Percentiles rank a stretch among this genome's conserved stretches.
These are phyloP conservation scores for Scomber japonicus DNA, from an alignment of 2,113 vertebrate species.

Conservation along the genomic window DNA sequence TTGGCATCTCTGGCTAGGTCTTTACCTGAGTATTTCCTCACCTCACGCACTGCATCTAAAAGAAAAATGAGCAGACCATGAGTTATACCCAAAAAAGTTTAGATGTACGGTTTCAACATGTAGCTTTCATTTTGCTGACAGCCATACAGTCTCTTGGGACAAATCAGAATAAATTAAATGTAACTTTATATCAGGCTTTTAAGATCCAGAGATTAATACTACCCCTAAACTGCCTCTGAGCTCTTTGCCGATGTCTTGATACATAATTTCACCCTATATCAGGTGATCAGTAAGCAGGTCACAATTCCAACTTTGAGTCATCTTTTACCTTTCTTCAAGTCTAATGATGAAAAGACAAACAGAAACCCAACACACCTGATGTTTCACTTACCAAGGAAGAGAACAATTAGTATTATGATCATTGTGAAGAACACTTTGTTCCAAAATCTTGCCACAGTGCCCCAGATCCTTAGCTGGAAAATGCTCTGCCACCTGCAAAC, in stretches of 20 bases:
- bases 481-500: conserved; percentile 92
- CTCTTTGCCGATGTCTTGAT: neutral
- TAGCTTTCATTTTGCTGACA: neutral
- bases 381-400: conserved; percentile 91
- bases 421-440: conserved; percentile 96
- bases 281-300: neutral
- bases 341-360: neutral
- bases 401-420: conserved; percentile 92
- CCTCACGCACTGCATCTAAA: conserved; percentile 93
- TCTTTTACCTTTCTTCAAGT: neutral
- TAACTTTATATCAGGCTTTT: neutral
- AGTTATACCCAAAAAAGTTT: neutral
- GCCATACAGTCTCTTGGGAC: no score
- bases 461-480: conserved; percentile 91
- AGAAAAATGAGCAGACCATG: conserved; percentile 33
- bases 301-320: neutral
- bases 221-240: neutral
- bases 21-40: conserved; percentile 90
- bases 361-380: neutral
- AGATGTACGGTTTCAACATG: neutral
- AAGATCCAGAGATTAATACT: neutral
- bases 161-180: no score
- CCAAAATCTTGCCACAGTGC: conserved; percentile 88
- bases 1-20: conserved; percentile 75
- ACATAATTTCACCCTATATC: neutral